phyloP scores from a whole-genome alignment of 2,888 invertebrate species.

The Tipula vernalis region DNA sequence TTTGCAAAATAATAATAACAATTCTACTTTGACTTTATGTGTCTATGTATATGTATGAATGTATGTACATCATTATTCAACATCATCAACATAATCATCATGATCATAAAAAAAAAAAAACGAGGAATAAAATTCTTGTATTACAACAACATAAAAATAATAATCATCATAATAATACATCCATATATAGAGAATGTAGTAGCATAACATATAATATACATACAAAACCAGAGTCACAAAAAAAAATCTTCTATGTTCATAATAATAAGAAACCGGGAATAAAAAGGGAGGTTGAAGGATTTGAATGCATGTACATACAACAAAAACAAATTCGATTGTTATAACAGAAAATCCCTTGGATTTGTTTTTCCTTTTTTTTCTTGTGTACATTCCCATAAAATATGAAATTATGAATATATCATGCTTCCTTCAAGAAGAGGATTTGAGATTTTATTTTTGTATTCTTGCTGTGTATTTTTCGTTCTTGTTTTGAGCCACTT shows the following conservation, averaged over 20 bases:
- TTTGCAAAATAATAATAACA: not conserved
- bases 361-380: not conserved
- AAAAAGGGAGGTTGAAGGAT: not conserved
- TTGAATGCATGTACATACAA: not conserved
- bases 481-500: not conserved
- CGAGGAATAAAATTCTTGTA: not conserved
- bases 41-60: not conserved
- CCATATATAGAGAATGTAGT: not conserved
- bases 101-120: not conserved
- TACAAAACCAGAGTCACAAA: not conserved
- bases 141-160: not conserved
- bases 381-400: not conserved
- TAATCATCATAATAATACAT: not conserved
- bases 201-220: not conserved
- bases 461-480: not conserved
- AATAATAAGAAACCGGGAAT: not conserved
- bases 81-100: not conserved
- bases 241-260: not conserved
- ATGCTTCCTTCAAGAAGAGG: not conserved
- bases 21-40: not conserved
- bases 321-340: not conserved
- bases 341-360: constrained; percentile 4
- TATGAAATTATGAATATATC: not conserved
- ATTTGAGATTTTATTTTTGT: not conserved
- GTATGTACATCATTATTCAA: not conserved